A percentile compares a stretch with the other conserved stretches of the same genome.
These are phyloP conservation scores for Ibycter americanus DNA, from an alignment of 2,797 vertebrate species.

Conservation along the genomic window DNA sequence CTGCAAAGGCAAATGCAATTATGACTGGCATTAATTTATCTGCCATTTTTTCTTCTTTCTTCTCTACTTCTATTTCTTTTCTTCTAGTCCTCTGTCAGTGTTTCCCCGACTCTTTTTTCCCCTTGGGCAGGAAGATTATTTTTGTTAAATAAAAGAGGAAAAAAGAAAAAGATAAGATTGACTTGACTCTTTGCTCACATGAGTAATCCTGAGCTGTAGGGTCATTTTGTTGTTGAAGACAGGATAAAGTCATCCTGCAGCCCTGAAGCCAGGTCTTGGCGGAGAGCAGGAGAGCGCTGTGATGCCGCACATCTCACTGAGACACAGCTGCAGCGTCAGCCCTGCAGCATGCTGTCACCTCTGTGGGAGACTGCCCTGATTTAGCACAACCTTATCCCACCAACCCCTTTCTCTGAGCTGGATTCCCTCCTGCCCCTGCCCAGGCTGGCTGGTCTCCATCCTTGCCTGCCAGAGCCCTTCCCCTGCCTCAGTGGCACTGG, in stretches of 20 bases:
- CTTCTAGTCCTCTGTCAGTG: not conserved
- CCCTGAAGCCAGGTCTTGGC: not conserved
- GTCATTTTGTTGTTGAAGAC: not conserved
- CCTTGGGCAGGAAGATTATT: not conserved
- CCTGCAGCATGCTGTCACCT: not conserved
- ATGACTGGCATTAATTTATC: not conserved
- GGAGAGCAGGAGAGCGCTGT: not conserved
- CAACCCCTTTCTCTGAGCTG: not conserved
- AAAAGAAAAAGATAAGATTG: not conserved
- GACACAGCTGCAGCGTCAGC: not conserved
- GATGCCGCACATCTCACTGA: not conserved
- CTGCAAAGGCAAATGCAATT: not conserved
- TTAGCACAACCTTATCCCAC: not conserved
- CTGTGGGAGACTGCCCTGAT: rapidly evolving
- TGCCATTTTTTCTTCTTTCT: not conserved
- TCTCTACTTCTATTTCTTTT: not conserved
- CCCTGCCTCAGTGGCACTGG: not conserved
- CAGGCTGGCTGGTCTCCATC: not conserved
- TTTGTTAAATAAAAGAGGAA: not conserved
- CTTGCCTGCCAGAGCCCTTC: not conserved
- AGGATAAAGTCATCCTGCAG: not conserved
- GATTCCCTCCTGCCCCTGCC: not conserved
- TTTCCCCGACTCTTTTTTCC: not conserved
- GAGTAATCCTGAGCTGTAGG: not conserved
- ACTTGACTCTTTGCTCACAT: not conserved